Evolutionary conservation across 2,797 vertebrate species (phyloP).

Genomic region (Aeoliscus strigatus): DNA sequence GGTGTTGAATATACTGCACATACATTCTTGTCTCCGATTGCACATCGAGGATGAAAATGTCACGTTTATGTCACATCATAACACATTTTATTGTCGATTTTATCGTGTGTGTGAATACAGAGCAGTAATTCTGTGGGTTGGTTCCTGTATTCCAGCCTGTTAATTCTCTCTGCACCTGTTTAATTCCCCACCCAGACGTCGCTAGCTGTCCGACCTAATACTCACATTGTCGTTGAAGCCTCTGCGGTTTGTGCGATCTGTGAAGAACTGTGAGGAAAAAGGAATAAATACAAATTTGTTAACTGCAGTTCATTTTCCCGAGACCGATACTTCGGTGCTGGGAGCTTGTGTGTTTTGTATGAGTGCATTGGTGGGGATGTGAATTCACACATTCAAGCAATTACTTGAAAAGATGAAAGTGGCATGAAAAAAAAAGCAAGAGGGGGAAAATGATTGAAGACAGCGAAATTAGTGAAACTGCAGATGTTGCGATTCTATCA

Average conservation of each 20-base stretch:
- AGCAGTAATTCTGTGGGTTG: slow-evolving; percentile 4
- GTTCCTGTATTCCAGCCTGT: slow-evolving; percentile 11
- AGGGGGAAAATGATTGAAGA: slow-evolving; percentile 15
- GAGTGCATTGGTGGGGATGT: neutral
- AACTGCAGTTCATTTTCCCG: slow-evolving; percentile 28
- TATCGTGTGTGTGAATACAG: slow-evolving; percentile 42
- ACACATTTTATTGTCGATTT: slow-evolving; percentile 46
- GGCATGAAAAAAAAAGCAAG: slow-evolving; percentile 2
- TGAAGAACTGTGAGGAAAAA: slow-evolving; percentile 11
- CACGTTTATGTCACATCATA: slow-evolving; percentile 34
- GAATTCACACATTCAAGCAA: neutral
- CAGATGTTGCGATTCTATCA: slow-evolving; percentile 22
- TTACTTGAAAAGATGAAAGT: slow-evolving; percentile 17
- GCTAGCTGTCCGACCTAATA: slow-evolving; percentile 24
- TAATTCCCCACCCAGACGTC: slow-evolving; percentile 26
- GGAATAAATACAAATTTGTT: slow-evolving; percentile 25
- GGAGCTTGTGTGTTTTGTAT: neutral
- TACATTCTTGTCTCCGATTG: slow-evolving; percentile 1
- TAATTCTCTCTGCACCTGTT: slow-evolving; percentile 31
- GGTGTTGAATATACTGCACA: slow-evolving; percentile 14
- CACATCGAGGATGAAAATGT: slow-evolving; percentile 37
- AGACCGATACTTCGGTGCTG: slow-evolving; percentile 10
- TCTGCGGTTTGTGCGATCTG: slow-evolving; percentile 1
- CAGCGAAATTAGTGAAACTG: slow-evolving; percentile 2
- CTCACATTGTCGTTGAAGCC: slow-evolving; percentile 20